Evolutionary conservation across 2,888 invertebrate species (phyloP).

Genomic region (Drosophila peninsularis): DNA sequence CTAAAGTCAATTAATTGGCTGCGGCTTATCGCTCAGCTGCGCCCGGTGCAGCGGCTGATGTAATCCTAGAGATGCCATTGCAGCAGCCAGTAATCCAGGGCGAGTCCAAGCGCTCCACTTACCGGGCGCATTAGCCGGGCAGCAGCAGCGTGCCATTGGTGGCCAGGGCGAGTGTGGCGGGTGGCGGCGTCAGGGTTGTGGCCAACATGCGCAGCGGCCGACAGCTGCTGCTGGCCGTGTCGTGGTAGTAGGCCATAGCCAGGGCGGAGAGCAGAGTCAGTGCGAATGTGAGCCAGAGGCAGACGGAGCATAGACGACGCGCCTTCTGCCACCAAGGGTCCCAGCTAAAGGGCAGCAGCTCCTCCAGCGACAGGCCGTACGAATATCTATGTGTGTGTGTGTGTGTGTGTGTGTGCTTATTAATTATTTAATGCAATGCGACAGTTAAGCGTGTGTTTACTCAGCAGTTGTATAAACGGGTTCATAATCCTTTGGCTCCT

Average conservation of each 20-base stretch:
- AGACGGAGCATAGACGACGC: constrained; percentile 84
- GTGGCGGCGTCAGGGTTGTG: constrained; percentile 35
- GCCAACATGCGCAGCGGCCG: constrained; percentile 36
- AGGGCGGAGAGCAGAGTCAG: constrained; percentile 85
- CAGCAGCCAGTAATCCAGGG: constrained; percentile 39
- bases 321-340: constrained; percentile 86
- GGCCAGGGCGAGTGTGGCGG: constrained; percentile 38
- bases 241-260: constrained; percentile 80
- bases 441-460: constrained; percentile 72
- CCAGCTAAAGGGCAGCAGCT: constrained; percentile 85
- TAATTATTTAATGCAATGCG: constrained; percentile 79
- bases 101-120: constrained; percentile 12
- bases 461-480: constrained; percentile 74
- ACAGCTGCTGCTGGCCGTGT: constrained; percentile 36
- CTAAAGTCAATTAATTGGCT: constrained; percentile 18
- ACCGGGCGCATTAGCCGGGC: constrained; percentile 32
- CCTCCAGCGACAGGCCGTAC: constrained; percentile 85
- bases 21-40: constrained; percentile 35
- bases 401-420: constrained; percentile 1
- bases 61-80: constrained; percentile 52
- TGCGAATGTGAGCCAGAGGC: constrained; percentile 86
- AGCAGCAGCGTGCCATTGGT: constrained; percentile 39
- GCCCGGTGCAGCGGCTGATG: constrained; percentile 50
- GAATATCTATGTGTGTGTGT: constrained; percentile 61
- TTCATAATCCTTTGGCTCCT: constrained; percentile 72